Conservation (phyloP, 2,113 vertebrate species). For the Pelmatolapia mariae region DNA sequence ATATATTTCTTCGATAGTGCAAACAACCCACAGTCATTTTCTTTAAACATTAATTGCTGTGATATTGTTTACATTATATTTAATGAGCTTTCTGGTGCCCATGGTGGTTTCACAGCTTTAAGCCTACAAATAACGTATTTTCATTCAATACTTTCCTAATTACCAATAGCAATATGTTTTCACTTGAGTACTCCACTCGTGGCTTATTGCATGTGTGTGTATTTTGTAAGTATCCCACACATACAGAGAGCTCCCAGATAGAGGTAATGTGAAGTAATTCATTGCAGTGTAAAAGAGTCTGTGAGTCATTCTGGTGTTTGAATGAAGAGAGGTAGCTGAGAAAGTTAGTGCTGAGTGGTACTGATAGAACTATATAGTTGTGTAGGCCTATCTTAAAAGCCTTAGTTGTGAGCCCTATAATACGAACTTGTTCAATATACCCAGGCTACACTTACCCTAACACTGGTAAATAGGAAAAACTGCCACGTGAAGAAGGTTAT, state of each 20-base stretch:
- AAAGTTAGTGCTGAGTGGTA: not conserved
- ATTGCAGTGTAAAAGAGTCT: not conserved
- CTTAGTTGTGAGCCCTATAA: not conserved
- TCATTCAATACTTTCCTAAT: not conserved
- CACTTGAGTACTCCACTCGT: not conserved
- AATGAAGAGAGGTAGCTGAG: not conserved
- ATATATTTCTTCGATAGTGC: not conserved
- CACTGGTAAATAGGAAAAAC: not conserved
- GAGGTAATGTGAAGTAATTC: not conserved
- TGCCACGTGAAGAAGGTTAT: not conserved
- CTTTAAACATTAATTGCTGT: not conserved
- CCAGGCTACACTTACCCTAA: not conserved
- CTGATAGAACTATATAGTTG: not conserved
- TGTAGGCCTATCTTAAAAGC: not conserved
- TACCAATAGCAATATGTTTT: not conserved
- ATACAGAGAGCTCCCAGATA: not conserved
- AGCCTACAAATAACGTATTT: not conserved
- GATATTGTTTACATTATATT: conserved; percentile 7
- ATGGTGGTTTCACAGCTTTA: not conserved
- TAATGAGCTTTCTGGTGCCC: not conserved
- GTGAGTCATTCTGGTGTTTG: not conserved
- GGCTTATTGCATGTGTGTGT: not conserved
- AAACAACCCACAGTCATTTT: not conserved
- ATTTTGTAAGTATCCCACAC: not conserved
- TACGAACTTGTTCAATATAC: not conserved